Conservation (phyloP, 2,888 invertebrate genomes). For the Nyleta sp. region DNA sequence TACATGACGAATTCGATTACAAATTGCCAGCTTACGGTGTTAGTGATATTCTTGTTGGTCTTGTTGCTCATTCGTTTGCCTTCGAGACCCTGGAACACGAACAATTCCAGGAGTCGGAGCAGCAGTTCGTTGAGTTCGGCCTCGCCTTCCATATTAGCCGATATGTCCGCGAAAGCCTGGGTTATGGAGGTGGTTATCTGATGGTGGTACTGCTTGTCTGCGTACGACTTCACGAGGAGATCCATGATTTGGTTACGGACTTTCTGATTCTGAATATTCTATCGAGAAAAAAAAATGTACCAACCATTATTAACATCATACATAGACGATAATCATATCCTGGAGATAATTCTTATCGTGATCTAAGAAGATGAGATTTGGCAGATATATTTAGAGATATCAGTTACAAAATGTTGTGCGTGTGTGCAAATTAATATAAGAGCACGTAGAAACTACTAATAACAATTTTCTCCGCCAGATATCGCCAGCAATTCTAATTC, state of each 20-base stretch:
- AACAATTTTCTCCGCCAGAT: no score
- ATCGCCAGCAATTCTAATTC: no score
- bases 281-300: constrained; percentile 53
- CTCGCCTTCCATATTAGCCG: constrained; percentile 96
- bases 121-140: constrained; percentile 92
- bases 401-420: no score
- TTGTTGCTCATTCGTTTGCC: constrained; percentile 98
- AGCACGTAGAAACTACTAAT: no score
- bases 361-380: no score
- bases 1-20: no score
- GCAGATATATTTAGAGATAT: no score
- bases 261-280: constrained; percentile 68
- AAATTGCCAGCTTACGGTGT: no score
- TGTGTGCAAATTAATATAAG: no score
- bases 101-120: constrained; percentile 95
- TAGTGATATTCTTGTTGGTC: constrained; percentile 85
- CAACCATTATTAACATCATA: no score
- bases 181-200: constrained; percentile 91
- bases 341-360: no score
- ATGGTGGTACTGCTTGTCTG: constrained; percentile 71
- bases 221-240: constrained; percentile 55
- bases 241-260: constrained; percentile 96
- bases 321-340: no score
- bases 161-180: constrained; percentile 98
- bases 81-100: constrained; percentile 98